Evolutionary conservation across 2,888 invertebrate genomes (phyloP).

Genomic region (Pollenia angustigena): DNA sequence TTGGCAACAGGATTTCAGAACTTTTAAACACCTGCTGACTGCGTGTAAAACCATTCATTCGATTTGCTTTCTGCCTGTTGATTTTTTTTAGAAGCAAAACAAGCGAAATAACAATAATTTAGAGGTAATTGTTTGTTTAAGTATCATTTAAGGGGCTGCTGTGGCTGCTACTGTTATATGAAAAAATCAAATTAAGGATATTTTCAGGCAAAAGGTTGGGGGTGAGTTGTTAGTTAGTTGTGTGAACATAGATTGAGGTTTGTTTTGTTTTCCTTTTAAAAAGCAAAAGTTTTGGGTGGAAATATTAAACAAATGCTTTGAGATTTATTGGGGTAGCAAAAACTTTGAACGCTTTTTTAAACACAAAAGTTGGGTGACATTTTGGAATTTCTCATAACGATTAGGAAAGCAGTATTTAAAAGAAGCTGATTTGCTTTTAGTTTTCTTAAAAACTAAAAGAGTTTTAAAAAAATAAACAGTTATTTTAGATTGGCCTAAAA

Average conservation of each 20-base stretch:
- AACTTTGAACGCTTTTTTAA: neutral
- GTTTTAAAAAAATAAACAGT: too few relatives aligned
- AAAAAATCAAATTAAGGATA: too few relatives aligned
- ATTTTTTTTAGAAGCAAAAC: slow-evolving; percentile 19
- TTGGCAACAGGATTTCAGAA: slow-evolving; percentile 61
- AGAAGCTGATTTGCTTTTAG: neutral
- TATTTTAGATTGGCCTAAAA: too few relatives aligned
- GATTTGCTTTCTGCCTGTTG: slow-evolving; percentile 44
- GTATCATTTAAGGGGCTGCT: slow-evolving; percentile 22
- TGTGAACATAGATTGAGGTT: too few relatives aligned
- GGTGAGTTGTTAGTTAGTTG: too few relatives aligned
- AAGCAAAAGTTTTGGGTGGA: neutral
- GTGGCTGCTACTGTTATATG: neutral
- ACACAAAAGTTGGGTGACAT: slow-evolving; percentile 40
- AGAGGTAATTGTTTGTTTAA: slow-evolving; percentile 69
- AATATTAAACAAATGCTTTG: neutral
- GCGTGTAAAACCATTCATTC: neutral
- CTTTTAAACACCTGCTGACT: slow-evolving; percentile 42
- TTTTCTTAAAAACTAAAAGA: too few relatives aligned
- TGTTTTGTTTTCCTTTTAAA: too few relatives aligned
- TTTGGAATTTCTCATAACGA: slow-evolving; percentile 52
- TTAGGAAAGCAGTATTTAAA: slow-evolving; percentile 27
- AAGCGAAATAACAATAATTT: slow-evolving; percentile 59
- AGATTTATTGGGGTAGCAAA: neutral
- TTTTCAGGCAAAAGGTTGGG: too few relatives aligned